phyloP scores from a whole-genome alignment of 2,113 vertebrate species.

The Eublepharis macularius region DNA sequence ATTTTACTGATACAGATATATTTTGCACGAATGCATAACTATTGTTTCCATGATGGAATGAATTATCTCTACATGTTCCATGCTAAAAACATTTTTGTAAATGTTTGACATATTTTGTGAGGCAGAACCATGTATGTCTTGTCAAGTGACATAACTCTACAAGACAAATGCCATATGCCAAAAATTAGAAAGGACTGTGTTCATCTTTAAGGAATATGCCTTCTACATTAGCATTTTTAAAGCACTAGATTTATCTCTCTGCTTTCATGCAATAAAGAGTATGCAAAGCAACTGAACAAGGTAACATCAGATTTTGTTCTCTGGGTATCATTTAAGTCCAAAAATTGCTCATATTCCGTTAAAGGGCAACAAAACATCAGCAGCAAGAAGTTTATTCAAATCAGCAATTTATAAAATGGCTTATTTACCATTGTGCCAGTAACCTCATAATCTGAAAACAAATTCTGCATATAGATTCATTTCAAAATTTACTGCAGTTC shows the following conservation, averaged over 20 bases:
- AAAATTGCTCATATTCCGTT: background rate
- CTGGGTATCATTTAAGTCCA: background rate
- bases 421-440: background rate
- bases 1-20: background rate
- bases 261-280: background rate
- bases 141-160: slow-evolving; percentile 44
- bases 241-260: slow-evolving; percentile 27
- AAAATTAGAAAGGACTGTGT: slow-evolving; percentile 47
- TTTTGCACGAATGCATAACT: slow-evolving; percentile 30
- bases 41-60: slow-evolving; percentile 20
- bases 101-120: slow-evolving; percentile 53
- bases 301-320: background rate
- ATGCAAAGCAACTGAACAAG: slow-evolving; percentile 12
- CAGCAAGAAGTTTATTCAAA: background rate
- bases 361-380: background rate
- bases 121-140: slow-evolving; percentile 44
- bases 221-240: background rate
- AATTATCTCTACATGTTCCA: slow-evolving; percentile 37
- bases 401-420: background rate
- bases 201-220: slow-evolving; percentile 38
- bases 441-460: no score
- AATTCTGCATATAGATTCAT: no score
- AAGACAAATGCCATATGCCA: slow-evolving; percentile 38
- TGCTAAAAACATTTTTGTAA: slow-evolving; percentile 48
- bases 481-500: no score